phyloP scores from a whole-genome alignment of 2,797 vertebrate genomes.

The Carduelis carduelis region DNA sequence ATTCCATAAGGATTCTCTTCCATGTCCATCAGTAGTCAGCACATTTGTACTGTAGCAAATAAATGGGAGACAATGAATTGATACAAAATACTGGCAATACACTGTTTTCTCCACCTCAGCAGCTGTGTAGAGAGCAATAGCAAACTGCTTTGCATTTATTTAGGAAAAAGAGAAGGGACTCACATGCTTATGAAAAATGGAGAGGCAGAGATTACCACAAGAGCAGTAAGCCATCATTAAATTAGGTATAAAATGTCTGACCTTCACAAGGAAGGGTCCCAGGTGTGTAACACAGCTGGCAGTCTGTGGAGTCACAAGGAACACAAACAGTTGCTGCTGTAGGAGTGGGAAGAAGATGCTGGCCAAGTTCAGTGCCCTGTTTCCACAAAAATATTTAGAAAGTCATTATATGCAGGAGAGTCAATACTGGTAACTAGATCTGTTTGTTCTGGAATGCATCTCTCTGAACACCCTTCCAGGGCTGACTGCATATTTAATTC shows the following conservation, averaged over 20 bases:
- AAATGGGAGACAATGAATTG: neutral
- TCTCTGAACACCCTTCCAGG: neutral
- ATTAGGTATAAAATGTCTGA: neutral
- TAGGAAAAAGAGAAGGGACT: neutral
- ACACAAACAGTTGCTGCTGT: neutral
- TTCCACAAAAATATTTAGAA: constrained; percentile 50
- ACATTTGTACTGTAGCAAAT: neutral
- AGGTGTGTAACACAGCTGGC: neutral
- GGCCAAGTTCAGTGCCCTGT: neutral
- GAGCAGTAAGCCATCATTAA: neutral
- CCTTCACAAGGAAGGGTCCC: neutral
- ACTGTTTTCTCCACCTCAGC: neutral
- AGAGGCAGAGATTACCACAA: neutral
- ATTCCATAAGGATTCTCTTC: neutral
- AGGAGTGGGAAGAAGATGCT: neutral
- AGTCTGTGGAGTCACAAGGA: neutral
- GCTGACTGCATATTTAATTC: neutral
- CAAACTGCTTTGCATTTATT: neutral
- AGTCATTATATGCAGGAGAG: neutral
- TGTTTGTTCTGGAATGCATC: constrained; percentile 22
- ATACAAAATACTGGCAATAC: neutral
- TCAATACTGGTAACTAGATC: neutral
- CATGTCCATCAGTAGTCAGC: neutral
- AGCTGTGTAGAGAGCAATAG: neutral
- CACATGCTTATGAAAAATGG: neutral